Evolutionary conservation across 1,140 invertebrate species (phyloP), one percentile per base, ranked within the genome.

Genomic region (Venustaconcha ellipsiformis): DNA sequence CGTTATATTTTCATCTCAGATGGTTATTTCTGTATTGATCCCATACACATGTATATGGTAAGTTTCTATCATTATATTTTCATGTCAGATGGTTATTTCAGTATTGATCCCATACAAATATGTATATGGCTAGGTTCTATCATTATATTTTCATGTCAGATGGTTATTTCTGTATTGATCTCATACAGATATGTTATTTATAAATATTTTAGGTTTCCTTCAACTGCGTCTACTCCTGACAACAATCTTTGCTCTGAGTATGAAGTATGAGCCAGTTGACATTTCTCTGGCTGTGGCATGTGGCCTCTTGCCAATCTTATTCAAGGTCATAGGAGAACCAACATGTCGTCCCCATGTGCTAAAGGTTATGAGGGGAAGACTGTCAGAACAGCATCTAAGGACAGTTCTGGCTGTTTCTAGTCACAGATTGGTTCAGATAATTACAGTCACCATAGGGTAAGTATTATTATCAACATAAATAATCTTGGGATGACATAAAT

Each of bases 211-310:
- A 37, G 37, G 37, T 37, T 37, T 37, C 37, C 37, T 37, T 37
- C 37, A 30, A 55, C 86, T 91, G 69, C 87, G 90, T 60, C 80
- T 91, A 55, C 85, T 91, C 82, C 80, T 91, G 37, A 87, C 92
- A 30, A 92, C 91, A 18, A 87, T 93, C 15, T 93, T 93, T 86
- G 90, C 91, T 5, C 84, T 93, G 66, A 93, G 92, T 86, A 90
- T 92, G 14, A 90, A 90, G 56, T 93, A 92, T 84, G 88, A 91
- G 73, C 89, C 92, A 18, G 87, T 90, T 67, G 93, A 93, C 86
- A 87, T 94, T n/a, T 90, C 88, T 55, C 88, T 93, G 23, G 90
- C 92, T 6, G 92, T 93, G 18, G 91, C 92, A 5, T 91, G 91
- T 83, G 92, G 92, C 55, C 82, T 94, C 17, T 84, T 93, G 57